These are phyloP conservation scores for Cheirogaleus medius DNA, from an alignment of 2,113 vertebrate genomes.

Conservation along the genomic window DNA sequence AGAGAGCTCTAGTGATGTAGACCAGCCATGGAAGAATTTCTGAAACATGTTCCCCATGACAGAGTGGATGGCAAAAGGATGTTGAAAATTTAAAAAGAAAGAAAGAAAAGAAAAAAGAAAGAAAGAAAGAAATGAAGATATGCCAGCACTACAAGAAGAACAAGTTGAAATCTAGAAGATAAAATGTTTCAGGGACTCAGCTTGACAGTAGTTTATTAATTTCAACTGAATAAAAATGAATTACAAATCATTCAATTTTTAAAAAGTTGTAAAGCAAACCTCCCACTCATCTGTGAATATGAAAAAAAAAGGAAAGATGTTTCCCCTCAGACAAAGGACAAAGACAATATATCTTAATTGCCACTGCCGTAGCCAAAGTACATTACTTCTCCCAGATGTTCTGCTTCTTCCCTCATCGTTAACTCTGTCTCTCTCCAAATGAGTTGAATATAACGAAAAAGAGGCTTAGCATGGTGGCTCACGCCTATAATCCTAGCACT, in stretches of 20 bases:
- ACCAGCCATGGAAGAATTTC: neutral
- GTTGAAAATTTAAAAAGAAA: neutral
- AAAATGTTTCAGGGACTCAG: neutral
- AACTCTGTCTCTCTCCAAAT: neutral
- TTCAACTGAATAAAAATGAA: neutral
- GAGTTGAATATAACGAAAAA: neutral
- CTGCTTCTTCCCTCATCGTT: neutral
- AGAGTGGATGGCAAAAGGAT: neutral
- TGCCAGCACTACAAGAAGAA: neutral
- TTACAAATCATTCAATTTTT: neutral
- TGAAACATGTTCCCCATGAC: neutral
- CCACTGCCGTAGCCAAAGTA: neutral
- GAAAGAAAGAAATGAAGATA: neutral
- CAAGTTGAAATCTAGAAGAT: neutral
- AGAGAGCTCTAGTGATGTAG: neutral
- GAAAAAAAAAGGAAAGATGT: neutral
- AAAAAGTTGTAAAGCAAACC: neutral
- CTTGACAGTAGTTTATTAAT: neutral
- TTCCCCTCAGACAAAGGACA: neutral
- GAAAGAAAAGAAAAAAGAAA: neutral
- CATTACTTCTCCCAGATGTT: neutral
- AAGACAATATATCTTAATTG: neutral
- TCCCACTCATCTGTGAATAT: neutral
- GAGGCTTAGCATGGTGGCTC: no score
- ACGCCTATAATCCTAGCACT: no score